phyloP scores from a whole-genome alignment of 2,888 invertebrate species.

The Monochamus alternatus region DNA sequence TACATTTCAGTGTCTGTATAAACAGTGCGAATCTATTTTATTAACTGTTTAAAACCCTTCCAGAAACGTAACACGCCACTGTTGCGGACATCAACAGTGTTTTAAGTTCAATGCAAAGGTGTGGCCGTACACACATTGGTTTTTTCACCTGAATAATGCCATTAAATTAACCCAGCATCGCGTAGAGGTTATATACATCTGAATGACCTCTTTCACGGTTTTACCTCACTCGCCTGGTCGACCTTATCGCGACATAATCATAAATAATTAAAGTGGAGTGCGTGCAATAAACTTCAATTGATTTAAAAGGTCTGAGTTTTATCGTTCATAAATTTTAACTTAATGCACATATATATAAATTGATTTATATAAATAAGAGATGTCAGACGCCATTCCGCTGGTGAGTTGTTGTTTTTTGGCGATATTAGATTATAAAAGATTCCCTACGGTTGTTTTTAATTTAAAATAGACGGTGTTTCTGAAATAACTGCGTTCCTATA shows the following conservation, averaged over 20 bases:
- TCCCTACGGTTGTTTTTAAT: too few relatives aligned
- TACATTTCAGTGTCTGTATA: neutral
- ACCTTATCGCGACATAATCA: conserved; percentile 14
- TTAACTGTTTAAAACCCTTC: too few relatives aligned
- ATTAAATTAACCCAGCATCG: neutral
- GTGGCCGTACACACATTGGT: conserved; percentile 2
- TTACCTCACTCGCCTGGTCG: conserved; percentile 10
- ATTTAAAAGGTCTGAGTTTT: neutral
- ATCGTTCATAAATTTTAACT: conserved; percentile 1
- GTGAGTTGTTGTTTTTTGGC: too few relatives aligned
- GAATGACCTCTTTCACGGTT: conserved; percentile 19
- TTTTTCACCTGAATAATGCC: conserved; percentile 26
- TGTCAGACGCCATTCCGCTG: too few relatives aligned
- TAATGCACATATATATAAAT: neutral
- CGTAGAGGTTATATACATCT: conserved; percentile 17
- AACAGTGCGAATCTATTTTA: too few relatives aligned
- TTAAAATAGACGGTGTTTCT: too few relatives aligned
- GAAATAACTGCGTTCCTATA: too few relatives aligned
- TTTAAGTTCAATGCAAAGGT: conserved; percentile 9
- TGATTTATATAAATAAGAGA: conserved; percentile 9
- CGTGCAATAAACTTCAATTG: neutral
- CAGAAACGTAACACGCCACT: too few relatives aligned
- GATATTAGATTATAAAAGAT: too few relatives aligned
- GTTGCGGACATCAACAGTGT: neutral
- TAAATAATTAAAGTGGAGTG: conserved; percentile 19